phyloP scores from a whole-genome alignment of 2,888 invertebrate genomes.

The Steromphala cineraria region DNA sequence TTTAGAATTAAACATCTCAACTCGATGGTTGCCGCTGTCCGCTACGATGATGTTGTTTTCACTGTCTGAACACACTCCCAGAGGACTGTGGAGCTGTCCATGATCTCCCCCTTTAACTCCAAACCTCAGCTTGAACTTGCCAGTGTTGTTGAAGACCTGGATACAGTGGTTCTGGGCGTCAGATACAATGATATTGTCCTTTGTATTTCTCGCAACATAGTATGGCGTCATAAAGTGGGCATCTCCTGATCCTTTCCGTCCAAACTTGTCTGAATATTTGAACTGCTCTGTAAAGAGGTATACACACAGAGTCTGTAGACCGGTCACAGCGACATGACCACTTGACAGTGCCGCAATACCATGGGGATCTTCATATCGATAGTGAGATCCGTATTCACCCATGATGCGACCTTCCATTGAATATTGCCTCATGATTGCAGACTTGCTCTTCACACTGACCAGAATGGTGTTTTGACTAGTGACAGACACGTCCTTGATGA shows the following conservation, averaged over 20 bases:
- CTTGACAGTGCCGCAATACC: conserved; percentile 55
- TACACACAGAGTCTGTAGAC: conserved; percentile 55
- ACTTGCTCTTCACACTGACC: conserved; percentile 54
- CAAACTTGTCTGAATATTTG: conserved; percentile 64
- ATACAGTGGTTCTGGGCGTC: conserved; percentile 64
- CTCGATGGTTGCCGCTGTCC: conserved; percentile 66
- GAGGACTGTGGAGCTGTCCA: conserved; percentile 60
- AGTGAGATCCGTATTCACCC: conserved; percentile 58
- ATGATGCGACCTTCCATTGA: conserved; percentile 50
- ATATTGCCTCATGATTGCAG: conserved; percentile 57
- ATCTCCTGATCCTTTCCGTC: conserved; percentile 64
- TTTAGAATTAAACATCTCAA: conserved; percentile 62
- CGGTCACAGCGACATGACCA: conserved; percentile 57
- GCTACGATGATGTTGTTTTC: conserved; percentile 67
- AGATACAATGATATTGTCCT: conserved; percentile 65
- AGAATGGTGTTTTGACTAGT: conserved; percentile 56
- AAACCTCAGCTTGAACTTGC: conserved; percentile 63
- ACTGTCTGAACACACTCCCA: conserved; percentile 63
- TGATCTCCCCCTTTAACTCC: conserved; percentile 50
- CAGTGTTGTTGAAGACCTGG: conserved; percentile 57
- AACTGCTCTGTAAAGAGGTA: conserved; percentile 61
- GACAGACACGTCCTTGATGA: conserved; percentile 56
- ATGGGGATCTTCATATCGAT: conserved; percentile 56
- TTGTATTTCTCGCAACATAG: conserved; percentile 57
- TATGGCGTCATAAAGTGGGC: conserved; percentile 60